Evolutionary conservation across 2,888 invertebrate genomes (phyloP), one percentile per base, ranked within the genome.

Genomic region (Gibbula magus): DNA sequence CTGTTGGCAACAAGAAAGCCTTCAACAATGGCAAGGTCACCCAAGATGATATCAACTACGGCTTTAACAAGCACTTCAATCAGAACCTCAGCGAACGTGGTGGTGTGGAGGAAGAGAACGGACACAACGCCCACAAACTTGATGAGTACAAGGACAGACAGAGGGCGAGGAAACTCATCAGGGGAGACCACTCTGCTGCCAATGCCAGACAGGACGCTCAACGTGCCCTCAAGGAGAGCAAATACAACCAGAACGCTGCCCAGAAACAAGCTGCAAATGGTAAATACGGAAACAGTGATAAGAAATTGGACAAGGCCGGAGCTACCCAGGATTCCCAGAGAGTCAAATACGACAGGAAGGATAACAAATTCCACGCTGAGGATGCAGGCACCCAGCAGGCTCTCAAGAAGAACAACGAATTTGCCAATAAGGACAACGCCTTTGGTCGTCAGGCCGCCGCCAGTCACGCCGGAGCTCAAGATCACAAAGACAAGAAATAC

Each of bases 61-160:
- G 39, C 7, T 83, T 79, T 70, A 78, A 78, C 77, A 83, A 82
- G 61, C 79, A 81, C 51, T 83, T 76, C 79, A 70, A 83, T 77
- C 82, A 82, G 73, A 53, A 78, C 18, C 35, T 73, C 29, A 74
- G 74, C 32, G 78, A 78, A 25, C 73, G 56, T 18, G 78, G 78
- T 56, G 83, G 83, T 25, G 82, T 73, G 29, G 83, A 83, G 67
- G 82, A 82, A 45, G 83, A 83, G 74, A 77, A 80, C 53, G 81
- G 82, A 22, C 75, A 77, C 20, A 74, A 66, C 52, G 51, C 73
- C 56, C 77, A 75, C 79, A 79, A 78, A 45, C 76, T 81, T 20
- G 82, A 83, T 51, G 52, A 80, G 18, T 70, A 81, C 39, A 77
- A 79, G 45, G 82, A 82, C 39, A 61, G 77, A 56, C 81, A 83